Base-by-base conservation (phyloP, 2,888 invertebrate genomes). In the Hemistola chrysoprasaria region DNA sequence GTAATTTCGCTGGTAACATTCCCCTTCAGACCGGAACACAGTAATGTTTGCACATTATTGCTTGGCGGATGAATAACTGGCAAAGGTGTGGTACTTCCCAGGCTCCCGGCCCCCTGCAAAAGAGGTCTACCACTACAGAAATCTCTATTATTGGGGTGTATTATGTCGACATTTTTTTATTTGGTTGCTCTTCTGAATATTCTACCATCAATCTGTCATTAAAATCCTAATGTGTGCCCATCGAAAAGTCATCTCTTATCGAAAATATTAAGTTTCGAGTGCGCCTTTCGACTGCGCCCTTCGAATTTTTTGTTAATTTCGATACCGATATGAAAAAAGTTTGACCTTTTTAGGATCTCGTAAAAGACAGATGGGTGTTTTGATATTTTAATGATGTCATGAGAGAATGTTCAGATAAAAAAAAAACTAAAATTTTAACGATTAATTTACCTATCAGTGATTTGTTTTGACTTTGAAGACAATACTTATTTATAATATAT, bases 251-350 rank as follows among this genome's bases (percentile, higher is more conserved):
- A 32, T 48, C 29, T 47, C 58, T 42, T 46, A 57, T 57, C 53
- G 52, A 45, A 44, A 47, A 53, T 56, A 55, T 62, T 61, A 69
- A 65, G 62, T 69, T 67, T 78, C 69, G 67, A 78, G 78, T 67
- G 71, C 38, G n/a, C n/a, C n/a, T 39, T 60, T 61, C 52, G 59
- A 47, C 47, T 62, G 56, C 59, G 56, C 58, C 60, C 57, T 48
- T 46, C 51, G 33, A 35, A 49, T 47, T 53, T 60, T 65, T 63
- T 65, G 62, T 60, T 55, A 65, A 63, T 56, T 59, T 47, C 33
- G 55, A 56, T 47, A 53, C 40, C 56, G 68, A 77, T 72, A 80
- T 79, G 72, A 81, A 78, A 81, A 81, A 81, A 80, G 74, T 77
- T 81, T 42, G 42, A 65, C 61, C 58, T 56, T 58, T 65, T 60